phyloP scores from a whole-genome alignment of 2,113 vertebrate genomes.

The Hydropotes inermis region DNA sequence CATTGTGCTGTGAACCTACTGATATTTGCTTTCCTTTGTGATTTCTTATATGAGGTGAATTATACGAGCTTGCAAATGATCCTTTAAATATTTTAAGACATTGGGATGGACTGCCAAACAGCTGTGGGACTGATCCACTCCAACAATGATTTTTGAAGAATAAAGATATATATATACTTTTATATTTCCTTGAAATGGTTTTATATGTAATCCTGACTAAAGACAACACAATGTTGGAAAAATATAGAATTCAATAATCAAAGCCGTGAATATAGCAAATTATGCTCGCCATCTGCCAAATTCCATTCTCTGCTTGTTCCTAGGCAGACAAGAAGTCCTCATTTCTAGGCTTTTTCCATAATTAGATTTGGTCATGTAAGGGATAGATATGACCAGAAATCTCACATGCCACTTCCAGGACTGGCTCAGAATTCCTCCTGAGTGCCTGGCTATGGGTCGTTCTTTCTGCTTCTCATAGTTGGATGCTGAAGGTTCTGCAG shows the following conservation, averaged over 20 bases:
- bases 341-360: neutral
- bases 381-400: neutral
- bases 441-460: fast-evolving
- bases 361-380: neutral
- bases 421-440: neutral
- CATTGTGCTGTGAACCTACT: neutral
- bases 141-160: neutral
- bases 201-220: neutral
- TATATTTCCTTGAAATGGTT: neutral
- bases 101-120: neutral
- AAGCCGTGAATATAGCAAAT: neutral
- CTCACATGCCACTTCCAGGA: neutral
- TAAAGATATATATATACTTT: neutral
- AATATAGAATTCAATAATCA: neutral
- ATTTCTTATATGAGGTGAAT: neutral
- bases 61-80: neutral
- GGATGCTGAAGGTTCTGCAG: neutral
- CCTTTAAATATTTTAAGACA: neutral
- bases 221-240: neutral
- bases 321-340: neutral
- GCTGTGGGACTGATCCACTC: neutral
- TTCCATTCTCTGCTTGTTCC: neutral
- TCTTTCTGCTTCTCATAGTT: neutral
- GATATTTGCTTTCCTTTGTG: neutral
- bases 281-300: neutral